Conservation (phyloP, 2,797 vertebrate species). For the Manis javanica region DNA sequence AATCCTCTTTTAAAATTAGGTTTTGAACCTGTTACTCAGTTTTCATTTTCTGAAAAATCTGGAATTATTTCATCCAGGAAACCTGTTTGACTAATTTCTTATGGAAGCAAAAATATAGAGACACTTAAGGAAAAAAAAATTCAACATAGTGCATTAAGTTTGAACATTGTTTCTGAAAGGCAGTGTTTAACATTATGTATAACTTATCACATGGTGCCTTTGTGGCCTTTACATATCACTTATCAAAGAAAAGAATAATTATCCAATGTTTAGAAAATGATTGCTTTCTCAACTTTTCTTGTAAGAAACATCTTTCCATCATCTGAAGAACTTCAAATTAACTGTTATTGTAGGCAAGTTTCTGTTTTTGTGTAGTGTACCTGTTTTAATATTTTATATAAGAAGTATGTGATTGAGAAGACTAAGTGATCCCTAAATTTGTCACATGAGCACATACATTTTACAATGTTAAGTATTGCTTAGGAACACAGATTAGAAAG, state of each 20-base stretch:
- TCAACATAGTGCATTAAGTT: background rate
- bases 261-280: background rate
- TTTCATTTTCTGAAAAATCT: background rate
- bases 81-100: background rate
- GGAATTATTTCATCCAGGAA: background rate
- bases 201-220: background rate
- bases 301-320: background rate
- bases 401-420: background rate
- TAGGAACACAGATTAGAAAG: background rate
- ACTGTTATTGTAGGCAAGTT: background rate
- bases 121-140: background rate
- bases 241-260: background rate
- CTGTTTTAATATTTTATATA: background rate
- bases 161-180: background rate
- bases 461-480: background rate
- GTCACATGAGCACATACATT: background rate
- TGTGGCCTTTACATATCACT: background rate
- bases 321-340: background rate
- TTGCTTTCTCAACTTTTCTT: background rate
- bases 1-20: background rate
- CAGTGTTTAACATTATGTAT: background rate
- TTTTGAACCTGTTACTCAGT: background rate
- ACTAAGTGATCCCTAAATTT: conserved; percentile 16
- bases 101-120: background rate
- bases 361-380: background rate